Evolutionary conservation across 2,797 vertebrate species (phyloP).

Genomic region (Ammospiza maritima): DNA sequence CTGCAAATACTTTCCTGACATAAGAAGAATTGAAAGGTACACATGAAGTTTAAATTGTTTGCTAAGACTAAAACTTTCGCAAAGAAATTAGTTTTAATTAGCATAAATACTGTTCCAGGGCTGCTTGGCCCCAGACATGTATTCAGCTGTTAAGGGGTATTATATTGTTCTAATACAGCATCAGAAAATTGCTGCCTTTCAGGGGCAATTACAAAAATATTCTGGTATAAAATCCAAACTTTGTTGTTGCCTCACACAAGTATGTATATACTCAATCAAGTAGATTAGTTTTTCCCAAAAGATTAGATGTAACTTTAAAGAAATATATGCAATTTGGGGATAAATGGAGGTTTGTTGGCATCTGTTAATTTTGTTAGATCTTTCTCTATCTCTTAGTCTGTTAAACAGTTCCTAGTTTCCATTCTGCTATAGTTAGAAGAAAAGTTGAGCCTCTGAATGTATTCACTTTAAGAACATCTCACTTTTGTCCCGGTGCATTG

Average conservation of each 20-base stretch:
- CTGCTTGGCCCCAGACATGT: background rate
- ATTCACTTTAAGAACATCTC: background rate
- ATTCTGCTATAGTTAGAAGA: background rate
- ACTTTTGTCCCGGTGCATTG: background rate
- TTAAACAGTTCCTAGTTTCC: background rate
- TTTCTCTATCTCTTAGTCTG: background rate
- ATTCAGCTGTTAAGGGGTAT: background rate
- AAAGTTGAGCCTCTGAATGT: background rate
- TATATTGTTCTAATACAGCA: background rate
- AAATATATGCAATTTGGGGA: background rate
- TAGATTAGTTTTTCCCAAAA: background rate
- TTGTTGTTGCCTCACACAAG: background rate
- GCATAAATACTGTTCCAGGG: constrained; percentile 27
- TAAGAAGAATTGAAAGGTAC: constrained; percentile 53
- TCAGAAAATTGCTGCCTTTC: background rate
- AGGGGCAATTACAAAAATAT: background rate
- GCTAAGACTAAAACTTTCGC: constrained; percentile 32
- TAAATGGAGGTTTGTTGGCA: background rate
- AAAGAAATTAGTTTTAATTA: constrained; percentile 61
- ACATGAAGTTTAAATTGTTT: constrained; percentile 46
- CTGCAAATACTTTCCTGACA: constrained; percentile 64
- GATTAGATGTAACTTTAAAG: background rate
- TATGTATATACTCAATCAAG: background rate
- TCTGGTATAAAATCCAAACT: background rate
- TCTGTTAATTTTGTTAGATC: background rate